Percentiles rank a stretch among this genome's conserved stretches.
Evolutionary conservation across 2,888 invertebrate genomes (phyloP).

Genomic region (Cacoxenus indagator): DNA sequence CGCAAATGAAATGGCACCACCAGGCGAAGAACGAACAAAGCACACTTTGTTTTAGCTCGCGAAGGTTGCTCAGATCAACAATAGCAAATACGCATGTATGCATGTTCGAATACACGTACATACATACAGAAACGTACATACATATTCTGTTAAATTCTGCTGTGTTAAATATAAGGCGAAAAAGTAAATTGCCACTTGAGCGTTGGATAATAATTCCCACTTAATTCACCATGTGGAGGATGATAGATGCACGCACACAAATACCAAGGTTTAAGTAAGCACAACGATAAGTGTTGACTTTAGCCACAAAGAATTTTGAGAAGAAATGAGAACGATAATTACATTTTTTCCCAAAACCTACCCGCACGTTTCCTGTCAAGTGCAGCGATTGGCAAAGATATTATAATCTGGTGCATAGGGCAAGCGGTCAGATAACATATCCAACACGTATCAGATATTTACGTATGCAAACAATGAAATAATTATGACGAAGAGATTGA

Average conservation of each 20-base stretch:
- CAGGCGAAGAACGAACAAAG: background rate
- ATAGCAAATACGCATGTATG: background rate
- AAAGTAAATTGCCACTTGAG: conserved; percentile 35
- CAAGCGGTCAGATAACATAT: too few relatives aligned
- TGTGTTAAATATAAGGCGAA: background rate
- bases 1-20: background rate
- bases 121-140: background rate
- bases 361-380: background rate
- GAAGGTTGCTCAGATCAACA: background rate
- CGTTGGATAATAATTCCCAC: conserved; percentile 28
- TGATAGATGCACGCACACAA: background rate
- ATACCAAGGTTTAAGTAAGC: background rate
- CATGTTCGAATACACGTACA: background rate
- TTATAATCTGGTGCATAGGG: background rate
- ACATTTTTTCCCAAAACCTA: background rate
- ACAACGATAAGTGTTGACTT: background rate
- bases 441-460: too few relatives aligned
- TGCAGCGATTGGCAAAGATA: background rate
- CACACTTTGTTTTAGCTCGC: background rate
- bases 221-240: background rate
- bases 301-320: background rate
- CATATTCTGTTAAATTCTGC: background rate
- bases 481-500: too few relatives aligned
- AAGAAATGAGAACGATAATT: background rate
- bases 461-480: too few relatives aligned